Evolutionary conservation across 2,113 vertebrate species (phyloP).

Genomic region (Zosterops hypoxanthus): DNA sequence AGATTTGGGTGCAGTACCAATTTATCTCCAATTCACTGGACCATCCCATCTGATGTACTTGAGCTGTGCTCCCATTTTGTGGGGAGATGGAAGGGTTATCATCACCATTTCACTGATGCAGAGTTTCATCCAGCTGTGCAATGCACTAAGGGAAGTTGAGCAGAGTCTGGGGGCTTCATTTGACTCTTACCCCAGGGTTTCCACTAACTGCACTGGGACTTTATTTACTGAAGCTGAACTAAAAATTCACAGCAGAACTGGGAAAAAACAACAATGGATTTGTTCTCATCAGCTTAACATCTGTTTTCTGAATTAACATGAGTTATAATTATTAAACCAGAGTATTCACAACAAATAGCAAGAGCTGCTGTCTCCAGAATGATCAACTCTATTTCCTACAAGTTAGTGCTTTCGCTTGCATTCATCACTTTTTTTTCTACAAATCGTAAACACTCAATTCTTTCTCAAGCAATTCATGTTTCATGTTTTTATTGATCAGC

Average conservation of each 20-base stretch:
- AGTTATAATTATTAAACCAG: constrained; percentile 33
- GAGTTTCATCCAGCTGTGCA: not conserved
- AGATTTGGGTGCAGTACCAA: not conserved
- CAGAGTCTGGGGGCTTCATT: not conserved
- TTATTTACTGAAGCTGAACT: not conserved
- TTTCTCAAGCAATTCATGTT: not conserved
- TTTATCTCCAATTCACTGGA: not conserved
- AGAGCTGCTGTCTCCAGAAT: not conserved
- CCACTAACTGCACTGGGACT: not conserved
- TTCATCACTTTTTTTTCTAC: not conserved
- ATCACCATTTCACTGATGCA: not conserved
- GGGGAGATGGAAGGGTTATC: not conserved
- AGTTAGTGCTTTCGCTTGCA: not conserved
- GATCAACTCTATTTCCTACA: not conserved
- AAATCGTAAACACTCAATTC: not conserved
- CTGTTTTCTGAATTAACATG: constrained; percentile 31
- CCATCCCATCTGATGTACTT: not conserved
- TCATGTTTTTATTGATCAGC: not conserved
- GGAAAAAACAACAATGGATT: not conserved
- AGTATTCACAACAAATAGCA: constrained; percentile 16
- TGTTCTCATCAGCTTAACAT: not conserved
- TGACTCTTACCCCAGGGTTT: not conserved
- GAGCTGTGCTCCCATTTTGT: not conserved
- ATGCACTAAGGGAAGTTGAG: rapidly evolving
- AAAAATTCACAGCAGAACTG: not conserved